A percentile compares a stretch with the other conserved stretches of the same genome.
These are phyloP conservation scores for Ovibos moschatus DNA, from an alignment of 2,113 vertebrate species.

Conservation along the genomic window DNA sequence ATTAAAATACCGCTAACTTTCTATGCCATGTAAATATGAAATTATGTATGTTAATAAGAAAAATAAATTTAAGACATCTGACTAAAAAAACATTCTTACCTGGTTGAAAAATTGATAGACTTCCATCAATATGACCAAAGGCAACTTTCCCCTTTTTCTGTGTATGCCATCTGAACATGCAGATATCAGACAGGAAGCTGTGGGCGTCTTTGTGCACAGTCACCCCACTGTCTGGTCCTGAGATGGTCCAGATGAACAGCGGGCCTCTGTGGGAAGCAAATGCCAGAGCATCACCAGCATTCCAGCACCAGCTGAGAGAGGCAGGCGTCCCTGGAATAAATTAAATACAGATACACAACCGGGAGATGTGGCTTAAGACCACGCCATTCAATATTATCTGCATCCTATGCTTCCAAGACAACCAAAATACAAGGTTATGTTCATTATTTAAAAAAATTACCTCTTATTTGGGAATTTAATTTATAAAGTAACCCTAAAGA, in stretches of 20 bases:
- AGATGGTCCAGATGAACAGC: conserved; percentile 91
- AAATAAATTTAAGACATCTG: not conserved
- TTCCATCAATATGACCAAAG: conserved; percentile 96
- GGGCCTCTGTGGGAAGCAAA: conserved; percentile 95
- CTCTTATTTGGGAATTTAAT: not conserved
- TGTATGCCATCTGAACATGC: conserved; percentile 94
- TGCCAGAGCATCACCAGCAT: conserved; percentile 86
- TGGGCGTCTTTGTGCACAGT: conserved; percentile 94
- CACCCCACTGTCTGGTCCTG: conserved; percentile 88
- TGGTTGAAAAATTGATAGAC: conserved; percentile 95
- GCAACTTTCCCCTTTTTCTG: conserved; percentile 92
- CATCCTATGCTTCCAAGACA: not conserved
- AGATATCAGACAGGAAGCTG: conserved; percentile 95
- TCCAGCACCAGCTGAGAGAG: conserved; percentile 96
- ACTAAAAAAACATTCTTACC: conserved; percentile 79
- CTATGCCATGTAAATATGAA: not conserved
- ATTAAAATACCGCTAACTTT: not conserved
- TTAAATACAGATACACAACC: not conserved
- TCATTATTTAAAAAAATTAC: not conserved
- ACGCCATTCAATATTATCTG: not conserved
- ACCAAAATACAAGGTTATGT: not conserved
- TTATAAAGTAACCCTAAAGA: not conserved
- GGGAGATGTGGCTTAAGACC: not conserved
- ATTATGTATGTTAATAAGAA: not conserved
- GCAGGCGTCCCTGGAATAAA: conserved; percentile 87